Evolutionary conservation across 2,113 vertebrate species (phyloP), one percentile per base, ranked within the genome.

Genomic region (Oreocharis arfaki): DNA sequence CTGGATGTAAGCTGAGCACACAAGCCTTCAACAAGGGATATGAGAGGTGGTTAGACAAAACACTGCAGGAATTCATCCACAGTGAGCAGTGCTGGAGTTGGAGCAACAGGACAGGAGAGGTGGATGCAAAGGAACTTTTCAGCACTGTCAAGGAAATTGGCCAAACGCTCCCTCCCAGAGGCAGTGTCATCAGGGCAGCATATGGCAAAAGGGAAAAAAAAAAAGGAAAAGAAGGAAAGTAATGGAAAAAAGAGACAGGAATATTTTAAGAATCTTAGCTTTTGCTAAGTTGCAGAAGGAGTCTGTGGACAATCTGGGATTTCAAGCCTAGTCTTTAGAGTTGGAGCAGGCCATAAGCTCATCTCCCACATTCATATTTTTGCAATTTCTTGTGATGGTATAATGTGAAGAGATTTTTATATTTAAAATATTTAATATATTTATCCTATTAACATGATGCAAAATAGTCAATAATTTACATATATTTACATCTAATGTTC

Each of bases 401-500:
- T 60, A 86, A 96, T 64, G 69, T 74, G 74, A 71, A 89, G 95
- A 91, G 53, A 82, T 33, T 84, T 71, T 92, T 90, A 63, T 80
- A 89, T 70, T 92, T 95, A 56, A 93, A 90, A 90, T 94, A 90
- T 95, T 90, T 95, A 52, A 95, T 89, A 89, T 97, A 93, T 95
- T 97, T 96, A 95, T 95, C 84, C 91, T 96, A 91, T 91, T 95
- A 97, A 76, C 70, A 46, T 65, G 91, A 89, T 97, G 84, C 70
- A 95, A 95, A 96, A 91, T 91, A 70, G 89, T 94, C 93, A 95
- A 96, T 95, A 96, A 95, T 97, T 97, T 97, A 92, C 91, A 97
- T 96, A 89, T 97, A 97, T 97, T 97, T 97, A 96, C 93, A 97
- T 95, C 89, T 96, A 95, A 91, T 92, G 91, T 96, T 96, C 94